A percentile compares a stretch with the other conserved stretches of the same genome.
These are phyloP conservation scores for Myanophis thanlyinensis DNA, from an alignment of 2,113 vertebrate genomes.

Conservation along the genomic window DNA sequence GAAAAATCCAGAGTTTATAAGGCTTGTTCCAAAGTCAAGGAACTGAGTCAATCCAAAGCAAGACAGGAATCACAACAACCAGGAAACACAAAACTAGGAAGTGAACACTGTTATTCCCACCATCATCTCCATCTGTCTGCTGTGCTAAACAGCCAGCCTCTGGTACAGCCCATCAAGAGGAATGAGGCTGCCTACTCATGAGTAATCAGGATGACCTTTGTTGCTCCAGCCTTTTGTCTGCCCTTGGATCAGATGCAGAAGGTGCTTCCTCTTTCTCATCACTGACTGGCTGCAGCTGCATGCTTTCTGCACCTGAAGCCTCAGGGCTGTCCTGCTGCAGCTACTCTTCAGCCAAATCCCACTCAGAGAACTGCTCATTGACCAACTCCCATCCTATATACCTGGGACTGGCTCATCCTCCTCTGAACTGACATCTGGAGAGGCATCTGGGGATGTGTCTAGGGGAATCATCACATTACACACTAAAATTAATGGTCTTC, in stretches of 20 bases:
- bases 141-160: not conserved
- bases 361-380: not conserved
- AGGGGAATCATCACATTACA: not conserved
- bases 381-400: not conserved
- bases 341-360: not conserved
- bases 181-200: not conserved
- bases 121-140: not conserved
- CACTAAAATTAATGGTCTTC: not conserved
- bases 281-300: not conserved
- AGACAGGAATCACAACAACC: not conserved
- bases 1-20: not conserved
- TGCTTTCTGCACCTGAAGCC: not conserved
- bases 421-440: not conserved
- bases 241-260: not conserved
- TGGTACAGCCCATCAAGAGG: not conserved
- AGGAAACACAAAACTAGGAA: not conserved
- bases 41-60: not conserved
- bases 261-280: not conserved
- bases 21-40: not conserved
- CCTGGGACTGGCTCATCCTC: not conserved
- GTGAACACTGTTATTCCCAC: not conserved
- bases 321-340: not conserved
- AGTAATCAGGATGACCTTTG: not conserved
- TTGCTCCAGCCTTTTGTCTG: not conserved
- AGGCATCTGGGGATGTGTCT: not conserved